A percentile compares a stretch with the other conserved stretches of the same genome.
These are phyloP conservation scores for Hyperoodon ampullatus DNA, from an alignment of 2,113 vertebrate species.

Conservation along the genomic window DNA sequence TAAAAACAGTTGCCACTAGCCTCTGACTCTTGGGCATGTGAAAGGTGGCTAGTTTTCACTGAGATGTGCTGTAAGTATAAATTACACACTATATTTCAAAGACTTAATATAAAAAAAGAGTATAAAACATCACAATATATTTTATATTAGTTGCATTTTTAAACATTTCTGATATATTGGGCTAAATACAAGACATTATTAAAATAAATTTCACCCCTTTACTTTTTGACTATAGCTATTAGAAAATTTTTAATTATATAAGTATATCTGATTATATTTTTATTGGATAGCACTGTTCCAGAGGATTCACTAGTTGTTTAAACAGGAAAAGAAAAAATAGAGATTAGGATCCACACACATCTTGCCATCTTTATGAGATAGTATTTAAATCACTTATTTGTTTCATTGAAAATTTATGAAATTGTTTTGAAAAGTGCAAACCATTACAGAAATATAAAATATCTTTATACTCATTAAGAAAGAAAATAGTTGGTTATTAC, in stretches of 20 bases:
- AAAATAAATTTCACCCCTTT: not conserved
- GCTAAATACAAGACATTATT: not conserved
- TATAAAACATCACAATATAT: not conserved
- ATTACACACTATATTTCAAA: not conserved
- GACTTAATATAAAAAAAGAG: not conserved
- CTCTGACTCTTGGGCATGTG: not conserved
- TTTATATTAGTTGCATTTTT: slow-evolving; percentile 16
- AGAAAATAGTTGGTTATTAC: not conserved
- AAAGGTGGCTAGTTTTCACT: not conserved
- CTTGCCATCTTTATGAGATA: not conserved
- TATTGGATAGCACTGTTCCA: not conserved
- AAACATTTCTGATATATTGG: not conserved
- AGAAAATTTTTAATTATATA: not conserved
- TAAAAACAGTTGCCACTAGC: not conserved
- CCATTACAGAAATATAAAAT: not conserved
- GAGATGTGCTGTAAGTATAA: not conserved
- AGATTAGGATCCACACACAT: not conserved
- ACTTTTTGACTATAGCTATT: not conserved
- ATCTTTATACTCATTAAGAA: slow-evolving; percentile 8
- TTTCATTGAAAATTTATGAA: slow-evolving; percentile 31
- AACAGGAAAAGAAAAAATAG: not conserved
- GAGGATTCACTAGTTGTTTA: not conserved
- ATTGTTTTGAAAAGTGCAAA: not conserved
- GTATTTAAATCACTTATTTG: slow-evolving; percentile 36
- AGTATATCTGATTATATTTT: not conserved